Conservation (phyloP, 2,888 invertebrate genomes). For the Netelia inedita region DNA sequence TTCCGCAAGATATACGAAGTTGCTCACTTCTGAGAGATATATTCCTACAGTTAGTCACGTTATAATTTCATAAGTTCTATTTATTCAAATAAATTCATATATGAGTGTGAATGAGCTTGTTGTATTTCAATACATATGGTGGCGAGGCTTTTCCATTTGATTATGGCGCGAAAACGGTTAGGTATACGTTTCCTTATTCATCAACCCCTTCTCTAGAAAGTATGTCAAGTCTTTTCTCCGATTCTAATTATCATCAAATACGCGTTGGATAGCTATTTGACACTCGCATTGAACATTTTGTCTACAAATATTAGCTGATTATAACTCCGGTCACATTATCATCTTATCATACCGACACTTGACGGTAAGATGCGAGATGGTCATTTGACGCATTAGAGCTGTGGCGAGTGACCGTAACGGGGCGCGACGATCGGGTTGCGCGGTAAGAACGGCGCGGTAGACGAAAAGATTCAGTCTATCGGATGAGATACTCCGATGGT, state of each 20-base stretch:
- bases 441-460: neutral
- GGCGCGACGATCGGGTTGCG: conserved; percentile 4
- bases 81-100: neutral
- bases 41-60: neutral
- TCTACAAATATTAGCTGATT: neutral
- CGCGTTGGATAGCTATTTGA: neutral
- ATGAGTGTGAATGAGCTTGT: no score
- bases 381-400: neutral
- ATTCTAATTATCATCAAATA: neutral
- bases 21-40: neutral
- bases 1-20: conserved; percentile 8
- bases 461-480: neutral
- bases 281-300: neutral
- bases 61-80: neutral
- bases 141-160: neutral
- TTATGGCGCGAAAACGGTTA: neutral
- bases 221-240: neutral
- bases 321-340: neutral
- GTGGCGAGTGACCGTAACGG: neutral
- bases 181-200: neutral
- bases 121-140: no score
- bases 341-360: neutral
- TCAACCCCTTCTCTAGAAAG: neutral
- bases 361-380: neutral
- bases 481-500: neutral